A percentile compares a stretch with the other conserved stretches of the same genome.
Conservation (phyloP, 2,113 vertebrate genomes). For the Piprites chloris region DNA sequence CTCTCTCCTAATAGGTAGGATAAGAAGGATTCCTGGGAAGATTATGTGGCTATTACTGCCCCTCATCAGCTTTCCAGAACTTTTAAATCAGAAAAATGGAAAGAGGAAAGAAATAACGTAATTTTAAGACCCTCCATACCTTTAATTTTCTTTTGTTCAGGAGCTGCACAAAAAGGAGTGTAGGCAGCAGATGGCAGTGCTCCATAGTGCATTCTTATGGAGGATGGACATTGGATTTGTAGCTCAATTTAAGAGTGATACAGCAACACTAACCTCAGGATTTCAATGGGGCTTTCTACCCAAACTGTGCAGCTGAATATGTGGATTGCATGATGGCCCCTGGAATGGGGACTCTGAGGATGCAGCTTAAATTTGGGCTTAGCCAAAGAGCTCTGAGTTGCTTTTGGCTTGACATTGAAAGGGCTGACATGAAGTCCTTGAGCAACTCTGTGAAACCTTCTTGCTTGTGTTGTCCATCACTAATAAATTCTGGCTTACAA, state of each 20-base stretch:
- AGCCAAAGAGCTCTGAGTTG: neutral
- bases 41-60: neutral
- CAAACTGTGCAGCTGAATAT: neutral
- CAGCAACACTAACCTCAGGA: neutral
- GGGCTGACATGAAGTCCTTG: neutral
- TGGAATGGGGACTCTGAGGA: neutral
- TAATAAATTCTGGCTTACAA: neutral
- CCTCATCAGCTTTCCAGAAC: neutral
- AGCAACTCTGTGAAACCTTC: neutral
- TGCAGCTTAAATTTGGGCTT: neutral
- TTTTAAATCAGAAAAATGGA: neutral
- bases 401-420: neutral
- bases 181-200: neutral
- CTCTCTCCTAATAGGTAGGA: neutral
- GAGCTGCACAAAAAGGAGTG: neutral
- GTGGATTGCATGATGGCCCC: neutral
- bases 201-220: neutral
- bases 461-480: neutral
- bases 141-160: neutral
- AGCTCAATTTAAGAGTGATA: neutral
- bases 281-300: neutral
- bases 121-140: neutral
- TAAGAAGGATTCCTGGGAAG: neutral
- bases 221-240: neutral
- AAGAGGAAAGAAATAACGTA: neutral